These are phyloP conservation scores for Gallirallus australis DNA, from an alignment of 2,797 vertebrate species.

Conservation along the genomic window DNA sequence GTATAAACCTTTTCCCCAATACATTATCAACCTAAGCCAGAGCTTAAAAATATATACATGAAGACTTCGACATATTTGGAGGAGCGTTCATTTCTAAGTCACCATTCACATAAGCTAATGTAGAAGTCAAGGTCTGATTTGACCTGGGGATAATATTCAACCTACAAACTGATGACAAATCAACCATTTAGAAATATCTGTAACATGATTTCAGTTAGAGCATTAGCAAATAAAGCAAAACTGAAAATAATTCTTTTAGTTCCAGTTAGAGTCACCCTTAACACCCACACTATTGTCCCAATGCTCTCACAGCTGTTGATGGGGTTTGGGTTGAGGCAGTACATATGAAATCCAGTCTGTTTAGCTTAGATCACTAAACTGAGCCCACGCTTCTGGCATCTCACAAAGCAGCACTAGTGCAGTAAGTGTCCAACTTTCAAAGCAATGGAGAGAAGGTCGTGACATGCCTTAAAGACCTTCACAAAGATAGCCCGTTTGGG, in stretches of 20 bases:
- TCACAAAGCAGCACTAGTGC: background rate
- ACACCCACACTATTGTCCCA: background rate
- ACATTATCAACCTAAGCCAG: background rate
- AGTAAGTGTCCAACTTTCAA: background rate
- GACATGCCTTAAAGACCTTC: background rate
- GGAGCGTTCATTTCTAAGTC: background rate
- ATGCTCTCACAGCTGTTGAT: background rate
- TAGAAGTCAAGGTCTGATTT: background rate
- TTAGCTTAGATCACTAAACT: background rate
- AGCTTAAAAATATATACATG: background rate
- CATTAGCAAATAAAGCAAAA: background rate
- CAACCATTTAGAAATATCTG: background rate
- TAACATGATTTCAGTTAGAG: background rate
- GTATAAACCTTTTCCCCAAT: background rate
- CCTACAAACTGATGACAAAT: background rate
- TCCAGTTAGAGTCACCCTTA: background rate
- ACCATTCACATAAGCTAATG: background rate
- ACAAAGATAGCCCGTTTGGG: background rate
- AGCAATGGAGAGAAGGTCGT: background rate
- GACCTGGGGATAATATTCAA: background rate
- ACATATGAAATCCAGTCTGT: background rate
- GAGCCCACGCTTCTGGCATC: background rate
- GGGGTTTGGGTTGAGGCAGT: background rate
- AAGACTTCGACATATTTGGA: background rate
- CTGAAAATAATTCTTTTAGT: background rate